A percentile compares a stretch with the other conserved stretches of the same genome.
phyloP scores from a whole-genome alignment of 2,797 vertebrate species.

The Ambastaia sidthimunki region DNA sequence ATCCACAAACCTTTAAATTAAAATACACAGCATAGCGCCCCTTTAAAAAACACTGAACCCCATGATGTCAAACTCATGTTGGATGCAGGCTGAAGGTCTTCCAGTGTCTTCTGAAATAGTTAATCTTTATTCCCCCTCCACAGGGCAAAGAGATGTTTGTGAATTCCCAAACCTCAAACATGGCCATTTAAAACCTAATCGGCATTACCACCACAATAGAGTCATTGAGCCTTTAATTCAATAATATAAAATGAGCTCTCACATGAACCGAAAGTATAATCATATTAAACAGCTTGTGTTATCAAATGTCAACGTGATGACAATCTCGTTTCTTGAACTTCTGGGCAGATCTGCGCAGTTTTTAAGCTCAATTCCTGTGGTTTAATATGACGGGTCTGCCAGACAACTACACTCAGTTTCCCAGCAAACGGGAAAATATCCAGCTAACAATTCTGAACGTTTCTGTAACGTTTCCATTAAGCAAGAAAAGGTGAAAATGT shows the following conservation, averaged over 20 bases:
- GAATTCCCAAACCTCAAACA: constrained; percentile 42
- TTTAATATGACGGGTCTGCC: constrained; percentile 5
- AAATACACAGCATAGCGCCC: too few species aligned
- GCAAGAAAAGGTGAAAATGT: too few species aligned
- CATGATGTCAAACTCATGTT: too few species aligned
- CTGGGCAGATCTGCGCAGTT: constrained; percentile 13
- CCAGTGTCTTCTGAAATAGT: background rate
- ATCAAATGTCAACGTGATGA: constrained; percentile 59
- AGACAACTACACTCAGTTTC: background rate
- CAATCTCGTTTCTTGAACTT: constrained; percentile 44
- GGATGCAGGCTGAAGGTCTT: too few species aligned
- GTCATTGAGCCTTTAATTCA: constrained; percentile 57
- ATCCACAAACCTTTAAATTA: too few species aligned
- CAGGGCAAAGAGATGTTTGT: constrained; percentile 26
- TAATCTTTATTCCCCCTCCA: constrained; percentile 18
- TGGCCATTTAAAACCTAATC: constrained; percentile 52
- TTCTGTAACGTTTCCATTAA: too few species aligned
- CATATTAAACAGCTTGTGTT: constrained; percentile 49
- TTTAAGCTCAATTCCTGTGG: constrained; percentile 24
- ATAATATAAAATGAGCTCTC: constrained; percentile 57
- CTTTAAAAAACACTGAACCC: too few species aligned
- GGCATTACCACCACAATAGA: constrained; percentile 53
- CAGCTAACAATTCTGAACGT: too few species aligned
- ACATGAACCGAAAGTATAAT: constrained; percentile 54
- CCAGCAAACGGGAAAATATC: background rate